These are phyloP conservation scores for Stigmatopora argus DNA, from an alignment of 2,113 vertebrate species.

Conservation along the genomic window DNA sequence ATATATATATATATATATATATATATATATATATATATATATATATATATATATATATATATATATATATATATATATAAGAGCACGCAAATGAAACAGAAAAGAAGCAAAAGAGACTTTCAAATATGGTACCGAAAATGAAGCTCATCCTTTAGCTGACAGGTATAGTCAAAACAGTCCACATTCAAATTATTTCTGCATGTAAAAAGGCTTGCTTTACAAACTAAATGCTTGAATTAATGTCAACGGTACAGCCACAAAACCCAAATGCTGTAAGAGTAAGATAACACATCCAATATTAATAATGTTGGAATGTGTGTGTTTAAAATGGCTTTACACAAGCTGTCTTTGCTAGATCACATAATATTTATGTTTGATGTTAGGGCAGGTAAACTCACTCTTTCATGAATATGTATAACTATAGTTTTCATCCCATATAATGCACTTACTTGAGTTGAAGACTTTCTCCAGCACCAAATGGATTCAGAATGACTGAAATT, in stretches of 20 bases:
- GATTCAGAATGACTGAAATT: not conserved
- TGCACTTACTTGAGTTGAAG: not conserved
- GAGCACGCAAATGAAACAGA: not conserved
- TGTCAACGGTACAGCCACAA: not conserved
- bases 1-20: too few relatives aligned
- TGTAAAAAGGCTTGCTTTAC: slow-evolving; percentile 3
- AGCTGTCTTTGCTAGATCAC: not conserved
- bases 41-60: too few relatives aligned
- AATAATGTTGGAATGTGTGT: not conserved
- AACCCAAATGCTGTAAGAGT: not conserved
- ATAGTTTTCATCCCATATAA: not conserved
- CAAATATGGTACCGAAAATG: not conserved
- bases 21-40: too few relatives aligned
- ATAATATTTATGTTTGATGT: not conserved
- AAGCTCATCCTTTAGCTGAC: not conserved
- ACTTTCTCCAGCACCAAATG: not conserved
- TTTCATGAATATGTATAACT: not conserved
- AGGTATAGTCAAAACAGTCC: not conserved
- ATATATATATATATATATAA: too few relatives aligned
- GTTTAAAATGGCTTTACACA: not conserved
- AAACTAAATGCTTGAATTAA: not conserved
- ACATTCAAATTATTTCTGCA: not conserved
- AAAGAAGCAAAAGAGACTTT: not conserved
- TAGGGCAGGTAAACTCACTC: not conserved
- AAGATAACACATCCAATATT: not conserved